phyloP scores from a whole-genome alignment of 2,113 vertebrate genomes.

The Saimiri boliviensis region DNA sequence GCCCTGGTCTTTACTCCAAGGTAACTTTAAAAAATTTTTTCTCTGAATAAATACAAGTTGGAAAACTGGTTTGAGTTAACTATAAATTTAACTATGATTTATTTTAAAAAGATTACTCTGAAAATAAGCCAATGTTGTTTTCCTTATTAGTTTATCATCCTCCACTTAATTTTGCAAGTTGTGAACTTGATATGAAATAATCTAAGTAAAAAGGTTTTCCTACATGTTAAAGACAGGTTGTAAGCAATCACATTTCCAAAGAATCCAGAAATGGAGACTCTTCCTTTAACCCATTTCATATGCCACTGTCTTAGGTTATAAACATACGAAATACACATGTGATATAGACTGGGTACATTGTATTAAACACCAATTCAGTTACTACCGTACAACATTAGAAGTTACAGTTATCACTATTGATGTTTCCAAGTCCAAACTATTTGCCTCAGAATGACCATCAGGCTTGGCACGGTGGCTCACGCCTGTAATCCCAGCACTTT shows the following conservation, averaged over 20 bases:
- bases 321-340: not conserved
- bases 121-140: not conserved
- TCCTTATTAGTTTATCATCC: not conserved
- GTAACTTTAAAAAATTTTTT: not conserved
- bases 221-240: not conserved
- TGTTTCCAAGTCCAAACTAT: not conserved
- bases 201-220: not conserved
- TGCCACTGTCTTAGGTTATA: not conserved
- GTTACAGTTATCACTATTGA: not conserved
- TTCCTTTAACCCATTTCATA: not conserved
- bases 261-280: not conserved
- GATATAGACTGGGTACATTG: not conserved
- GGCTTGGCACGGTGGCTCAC: no score
- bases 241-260: not conserved
- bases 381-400: slow-evolving; percentile 1
- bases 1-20: not conserved
- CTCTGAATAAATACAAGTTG: not conserved
- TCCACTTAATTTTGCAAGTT: slow-evolving; percentile 11
- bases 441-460: not conserved
- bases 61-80: slow-evolving; percentile 9
- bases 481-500: no score
- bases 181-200: not conserved
- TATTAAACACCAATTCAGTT: not conserved
- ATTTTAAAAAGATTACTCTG: not conserved
- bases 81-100: not conserved